Evolutionary conservation across 2,888 invertebrate species (phyloP).

Genomic region (Melikaiella ostensackeni): DNA sequence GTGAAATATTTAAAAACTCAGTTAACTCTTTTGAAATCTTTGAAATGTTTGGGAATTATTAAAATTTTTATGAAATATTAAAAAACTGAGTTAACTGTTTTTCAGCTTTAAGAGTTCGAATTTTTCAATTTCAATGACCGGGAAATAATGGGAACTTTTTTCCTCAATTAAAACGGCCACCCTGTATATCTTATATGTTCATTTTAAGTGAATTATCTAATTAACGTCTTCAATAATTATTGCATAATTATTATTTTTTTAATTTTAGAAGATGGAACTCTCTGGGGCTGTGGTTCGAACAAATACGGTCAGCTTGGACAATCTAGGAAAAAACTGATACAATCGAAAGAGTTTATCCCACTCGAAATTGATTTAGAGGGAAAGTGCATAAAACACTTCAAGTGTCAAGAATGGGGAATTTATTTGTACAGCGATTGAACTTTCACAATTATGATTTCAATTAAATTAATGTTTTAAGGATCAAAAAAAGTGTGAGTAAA

Average conservation of each 20-base stretch:
- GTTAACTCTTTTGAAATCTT: too few species aligned
- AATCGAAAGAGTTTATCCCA: conserved; percentile 61
- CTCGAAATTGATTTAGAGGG: conserved; percentile 56
- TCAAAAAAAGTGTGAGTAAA: too few species aligned
- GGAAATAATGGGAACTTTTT: too few species aligned
- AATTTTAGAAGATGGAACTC: conserved; percentile 80
- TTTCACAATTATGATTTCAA: background rate
- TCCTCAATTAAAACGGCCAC: too few species aligned
- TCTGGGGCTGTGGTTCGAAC: conserved; percentile 90
- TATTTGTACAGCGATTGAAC: conserved; percentile 62
- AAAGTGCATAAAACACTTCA: conserved; percentile 64
- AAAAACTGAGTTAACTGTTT: too few species aligned
- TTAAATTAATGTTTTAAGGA: background rate
- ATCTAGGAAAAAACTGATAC: conserved; percentile 48
- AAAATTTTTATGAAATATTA: too few species aligned
- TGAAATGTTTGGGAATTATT: too few species aligned
- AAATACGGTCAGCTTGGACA: conserved; percentile 88
- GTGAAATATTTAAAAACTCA: too few species aligned
- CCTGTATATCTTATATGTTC: too few species aligned
- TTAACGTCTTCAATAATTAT: background rate
- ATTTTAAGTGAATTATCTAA: too few species aligned
- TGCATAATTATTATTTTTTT: conserved; percentile 30
- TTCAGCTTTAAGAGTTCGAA: too few species aligned
- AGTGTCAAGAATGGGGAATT: conserved; percentile 74
- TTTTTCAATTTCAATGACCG: too few species aligned